These are phyloP conservation scores for Chrysomallon squamiferum DNA, from an alignment of 1,140 invertebrate species.

Conservation along the genomic window DNA sequence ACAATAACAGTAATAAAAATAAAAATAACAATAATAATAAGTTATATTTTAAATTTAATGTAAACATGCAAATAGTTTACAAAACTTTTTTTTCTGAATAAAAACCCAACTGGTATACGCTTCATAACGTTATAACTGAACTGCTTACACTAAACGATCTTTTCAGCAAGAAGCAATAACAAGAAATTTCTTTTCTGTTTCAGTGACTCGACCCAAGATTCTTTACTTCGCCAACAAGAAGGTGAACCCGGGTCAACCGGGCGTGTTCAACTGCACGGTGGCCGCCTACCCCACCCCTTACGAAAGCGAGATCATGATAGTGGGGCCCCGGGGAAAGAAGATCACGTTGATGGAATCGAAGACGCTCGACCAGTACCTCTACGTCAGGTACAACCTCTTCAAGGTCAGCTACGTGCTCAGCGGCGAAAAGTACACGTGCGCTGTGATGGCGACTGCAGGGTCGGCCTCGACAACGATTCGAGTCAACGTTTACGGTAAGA, in stretches of 20 bases:
- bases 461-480: conserved; percentile 30
- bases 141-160: no score
- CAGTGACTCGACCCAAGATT: conserved; percentile 50
- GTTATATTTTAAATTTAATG: no score
- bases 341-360: conserved; percentile 33
- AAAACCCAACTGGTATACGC: no score
- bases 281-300: conserved; percentile 45
- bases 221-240: conserved; percentile 41
- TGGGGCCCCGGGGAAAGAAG: conserved; percentile 26
- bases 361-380: conserved; percentile 28
- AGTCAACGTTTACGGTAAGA: conserved; percentile 44
- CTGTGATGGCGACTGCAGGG: conserved; percentile 39
- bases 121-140: no score
- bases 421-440: conserved; percentile 44
- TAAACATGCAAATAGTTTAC: no score
- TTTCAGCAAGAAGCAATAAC: no score
- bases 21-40: no score
- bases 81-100: no score
- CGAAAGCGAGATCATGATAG: conserved; percentile 39
- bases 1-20: no score
- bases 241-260: conserved; percentile 48
- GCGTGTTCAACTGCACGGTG: conserved; percentile 55
- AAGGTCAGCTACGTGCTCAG: conserved; percentile 35
- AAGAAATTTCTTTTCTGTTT: no score
- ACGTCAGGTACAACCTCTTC: conserved; percentile 46